Percentiles rank a stretch among this genome's conserved stretches.
These are phyloP conservation scores for Spondyliosoma cantharus DNA, from an alignment of 2,797 vertebrate species.

Conservation along the genomic window DNA sequence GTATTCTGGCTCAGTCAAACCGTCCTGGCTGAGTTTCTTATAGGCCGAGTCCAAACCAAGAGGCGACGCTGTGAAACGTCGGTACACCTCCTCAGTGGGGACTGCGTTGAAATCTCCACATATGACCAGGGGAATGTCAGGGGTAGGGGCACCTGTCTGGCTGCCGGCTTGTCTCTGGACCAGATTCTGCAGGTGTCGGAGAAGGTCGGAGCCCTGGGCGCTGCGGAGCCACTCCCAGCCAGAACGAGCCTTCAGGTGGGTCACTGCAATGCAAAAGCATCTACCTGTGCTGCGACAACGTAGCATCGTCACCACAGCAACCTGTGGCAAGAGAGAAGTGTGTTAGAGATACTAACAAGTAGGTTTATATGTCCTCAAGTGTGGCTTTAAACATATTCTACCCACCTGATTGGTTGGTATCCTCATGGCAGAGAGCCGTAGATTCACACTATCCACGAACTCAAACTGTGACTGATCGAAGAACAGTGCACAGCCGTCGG, in stretches of 20 bases:
- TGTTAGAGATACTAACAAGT: neutral
- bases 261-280: conserved; percentile 89
- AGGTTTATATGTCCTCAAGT: neutral
- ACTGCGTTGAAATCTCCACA: conserved; percentile 97
- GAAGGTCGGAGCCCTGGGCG: conserved; percentile 92
- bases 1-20: conserved; percentile 89
- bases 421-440: conserved; percentile 90
- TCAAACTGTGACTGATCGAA: conserved; percentile 88
- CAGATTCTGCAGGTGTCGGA: conserved; percentile 88
- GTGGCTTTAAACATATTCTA: neutral
- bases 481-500: conserved; percentile 95
- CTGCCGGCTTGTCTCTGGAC: conserved; percentile 62
- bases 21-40: conserved; percentile 90
- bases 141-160: neutral
- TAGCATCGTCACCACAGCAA: conserved; percentile 91
- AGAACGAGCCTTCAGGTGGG: conserved; percentile 94
- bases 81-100: conserved; percentile 93
- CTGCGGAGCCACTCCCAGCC: conserved; percentile 96
- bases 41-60: conserved; percentile 93
- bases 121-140: conserved; percentile 87
- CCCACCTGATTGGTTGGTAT: conserved; percentile 93
- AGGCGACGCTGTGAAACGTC: conserved; percentile 88
- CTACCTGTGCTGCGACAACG: conserved; percentile 85
- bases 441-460: conserved; percentile 84
- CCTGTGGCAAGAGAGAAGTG: conserved; percentile 60